Evolutionary conservation across 2,888 invertebrate genomes (phyloP), one percentile per base, ranked within the genome.

Genomic region (Pristionchus fissidentatus): DNA sequence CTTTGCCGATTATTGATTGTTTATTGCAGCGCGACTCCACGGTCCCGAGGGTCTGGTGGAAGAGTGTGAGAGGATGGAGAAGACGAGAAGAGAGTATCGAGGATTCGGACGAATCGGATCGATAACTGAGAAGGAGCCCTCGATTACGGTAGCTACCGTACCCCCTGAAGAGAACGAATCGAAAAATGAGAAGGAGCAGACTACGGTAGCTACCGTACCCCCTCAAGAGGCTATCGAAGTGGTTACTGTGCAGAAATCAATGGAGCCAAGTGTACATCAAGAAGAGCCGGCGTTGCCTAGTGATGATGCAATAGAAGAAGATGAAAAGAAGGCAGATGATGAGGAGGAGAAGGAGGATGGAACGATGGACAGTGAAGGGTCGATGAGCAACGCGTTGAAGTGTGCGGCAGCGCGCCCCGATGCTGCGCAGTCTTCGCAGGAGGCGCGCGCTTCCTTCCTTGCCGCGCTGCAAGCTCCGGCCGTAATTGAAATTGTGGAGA

Each of bases 11-110:
- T 46, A 73, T 73, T 15, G 26, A 43, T 73, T 46, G 49, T 29
- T 49, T 62, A 15, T 62, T 79, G 15, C 79, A 79, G 79, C 79
- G 26, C 35, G 32, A 3, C 55, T 15, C 55, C 57, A 79, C 57
- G 79, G 79, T 38, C 79, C 79, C 38, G 79, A 79, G 8, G 79
- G 38, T 3, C 26, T 79, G n/a, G 79, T 57, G 57, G 79, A 55
- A 3, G 57, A 55, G 57, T 79, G 79, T 49, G 43, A 19, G 29
- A 49, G 79, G 38, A 41, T 79, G 57, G 22, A 15, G n/a, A n/a
- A n/a, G 43, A 70, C 41, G 41, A 70, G 70, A 26, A 70, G 70
- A 41, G 70, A 70, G 38, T 70, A 41, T 10, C 38, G 22, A 5
- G 75, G 49, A 49, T 49, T 49, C 32, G 75, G 49, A 49, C 22